Evolutionary conservation across 2,797 vertebrate genomes (phyloP), one percentile per base, ranked within the genome.

Genomic region (Paratrypauchen microcephalus): DNA sequence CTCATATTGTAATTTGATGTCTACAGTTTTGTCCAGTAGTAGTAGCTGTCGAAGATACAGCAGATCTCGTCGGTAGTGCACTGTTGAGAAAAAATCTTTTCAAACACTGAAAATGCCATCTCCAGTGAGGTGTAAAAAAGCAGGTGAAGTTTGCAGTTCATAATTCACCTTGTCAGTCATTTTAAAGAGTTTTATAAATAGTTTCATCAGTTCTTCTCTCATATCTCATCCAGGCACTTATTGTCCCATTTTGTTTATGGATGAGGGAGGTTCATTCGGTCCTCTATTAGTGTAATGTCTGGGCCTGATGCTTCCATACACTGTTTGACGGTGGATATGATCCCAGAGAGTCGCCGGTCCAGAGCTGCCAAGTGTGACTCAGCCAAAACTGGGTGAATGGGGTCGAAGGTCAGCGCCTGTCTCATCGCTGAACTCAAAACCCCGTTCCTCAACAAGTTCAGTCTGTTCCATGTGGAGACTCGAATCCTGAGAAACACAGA

Each of bases 251-350:
- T 2, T n/a, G 1, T 69, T 75, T 94, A 98, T 68, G 97, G 93
- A 83, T 99, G 97, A 39, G 97, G 96, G 74, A 98, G 94, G 65
- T 96, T 97, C 95, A 99, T 97, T 86, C 97, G 95, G 88, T 99
- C 97, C 87, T 99, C 97, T 80, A 98, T 95, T 68, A 98, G 93
- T 24, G 97, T 95, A 69, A 91, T 89, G 36, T 99, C 97, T 4
- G 92, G 80, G 13, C 96, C 96, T 85, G 96, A 97, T 47, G 96
- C 92, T 85, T 99, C 97, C 54, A 96, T 94, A 83, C 97, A 99
- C 89, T 99, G 97, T 83, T 95, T 95, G 79, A 99, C 93, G 1
- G 95, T 97, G 41, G 94, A 92, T 75, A 96, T 83, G 77, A 97
- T 80, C n/a, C 94, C 93, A 24, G 94, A 90, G 19, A 99, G 95